Evolutionary conservation across 1,140 invertebrate genomes (phyloP).

Genomic region (Pseudoatta argentina): DNA sequence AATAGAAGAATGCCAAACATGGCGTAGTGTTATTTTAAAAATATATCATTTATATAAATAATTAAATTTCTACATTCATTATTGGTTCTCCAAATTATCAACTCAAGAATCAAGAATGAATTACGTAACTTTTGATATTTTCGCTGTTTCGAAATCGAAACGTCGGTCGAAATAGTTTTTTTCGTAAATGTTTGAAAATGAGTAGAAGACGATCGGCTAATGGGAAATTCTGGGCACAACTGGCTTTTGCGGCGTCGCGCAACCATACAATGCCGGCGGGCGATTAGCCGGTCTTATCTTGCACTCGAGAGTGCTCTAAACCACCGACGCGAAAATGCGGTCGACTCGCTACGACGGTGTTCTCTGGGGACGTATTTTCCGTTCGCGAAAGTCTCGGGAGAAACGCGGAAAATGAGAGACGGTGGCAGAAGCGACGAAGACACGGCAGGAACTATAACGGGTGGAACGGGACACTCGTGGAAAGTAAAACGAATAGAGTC

Average conservation of each 20-base stretch:
- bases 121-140: not conserved
- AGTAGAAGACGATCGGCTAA: not conserved
- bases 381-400: conserved; percentile 16
- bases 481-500: conserved; percentile 69
- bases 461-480: not conserved
- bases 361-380: conserved; percentile 54
- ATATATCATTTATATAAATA: not conserved
- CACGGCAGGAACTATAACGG: conserved; percentile 13
- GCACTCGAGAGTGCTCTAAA: conserved; percentile 49
- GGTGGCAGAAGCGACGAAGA: conserved; percentile 34
- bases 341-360: conserved; percentile 28
- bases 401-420: conserved; percentile 32
- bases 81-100: not conserved
- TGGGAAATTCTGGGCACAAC: conserved; percentile 26
- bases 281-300: conserved; percentile 59
- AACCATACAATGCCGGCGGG: conserved; percentile 26
- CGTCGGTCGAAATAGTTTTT: conserved; percentile 8
- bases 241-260: conserved; percentile 39
- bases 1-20: not conserved
- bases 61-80: not conserved
- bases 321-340: conserved; percentile 54
- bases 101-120: not conserved
- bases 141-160: not conserved
- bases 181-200: not conserved
- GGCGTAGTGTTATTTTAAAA: not conserved